Conservation (phyloP, 2,888 invertebrate species). For the Apamea epomidion region DNA sequence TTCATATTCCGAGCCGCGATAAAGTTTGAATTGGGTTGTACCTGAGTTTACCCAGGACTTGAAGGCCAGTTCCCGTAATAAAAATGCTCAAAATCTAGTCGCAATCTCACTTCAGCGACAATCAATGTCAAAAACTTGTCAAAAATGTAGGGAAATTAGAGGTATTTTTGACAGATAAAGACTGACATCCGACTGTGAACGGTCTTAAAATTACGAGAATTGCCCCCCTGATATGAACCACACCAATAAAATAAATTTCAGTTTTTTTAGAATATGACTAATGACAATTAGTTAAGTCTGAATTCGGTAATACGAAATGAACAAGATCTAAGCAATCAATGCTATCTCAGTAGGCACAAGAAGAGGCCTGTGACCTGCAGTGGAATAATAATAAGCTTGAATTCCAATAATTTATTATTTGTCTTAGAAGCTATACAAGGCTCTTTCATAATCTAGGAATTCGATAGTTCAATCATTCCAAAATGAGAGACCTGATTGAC, state of each 20-base stretch:
- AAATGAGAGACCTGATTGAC: slow-evolving; percentile 33
- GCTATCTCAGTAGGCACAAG: neutral
- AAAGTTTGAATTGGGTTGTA: neutral
- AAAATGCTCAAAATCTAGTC: too few relatives aligned
- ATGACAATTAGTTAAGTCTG: neutral
- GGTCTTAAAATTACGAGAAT: too few relatives aligned
- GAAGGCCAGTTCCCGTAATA: too few relatives aligned
- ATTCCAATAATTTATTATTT: neutral
- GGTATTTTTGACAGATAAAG: too few relatives aligned
- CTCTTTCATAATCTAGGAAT: neutral
- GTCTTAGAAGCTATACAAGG: neutral
- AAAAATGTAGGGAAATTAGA: too few relatives aligned
- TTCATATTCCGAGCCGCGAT: too few relatives aligned
- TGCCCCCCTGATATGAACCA: neutral
- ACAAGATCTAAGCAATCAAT: neutral
- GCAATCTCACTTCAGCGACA: too few relatives aligned
- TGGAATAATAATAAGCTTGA: neutral
- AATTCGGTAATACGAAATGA: neutral
- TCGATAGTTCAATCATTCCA: slow-evolving; percentile 36
- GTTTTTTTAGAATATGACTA: too few relatives aligned
- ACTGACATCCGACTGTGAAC: too few relatives aligned
- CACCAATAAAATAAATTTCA: fast-evolving
- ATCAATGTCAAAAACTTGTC: too few relatives aligned
- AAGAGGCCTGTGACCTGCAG: neutral
- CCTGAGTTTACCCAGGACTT: neutral